Percentiles rank a stretch among this genome's conserved stretches.
Evolutionary conservation across 2,888 invertebrate genomes (phyloP).

Genomic region (Chymomyza amoena): DNA sequence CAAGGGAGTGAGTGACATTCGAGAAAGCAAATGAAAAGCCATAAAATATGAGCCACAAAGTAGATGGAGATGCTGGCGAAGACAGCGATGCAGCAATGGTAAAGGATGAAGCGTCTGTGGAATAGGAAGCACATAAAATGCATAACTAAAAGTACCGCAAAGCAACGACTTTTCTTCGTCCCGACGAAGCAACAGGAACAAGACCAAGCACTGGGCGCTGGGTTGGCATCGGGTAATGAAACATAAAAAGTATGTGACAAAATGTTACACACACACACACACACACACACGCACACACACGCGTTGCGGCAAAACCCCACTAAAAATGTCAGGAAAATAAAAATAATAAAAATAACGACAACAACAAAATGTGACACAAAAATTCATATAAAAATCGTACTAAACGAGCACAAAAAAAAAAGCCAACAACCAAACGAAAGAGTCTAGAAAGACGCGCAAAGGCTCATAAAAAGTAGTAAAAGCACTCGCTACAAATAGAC

Average conservation of each 20-base stretch:
- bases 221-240: slow-evolving; percentile 53
- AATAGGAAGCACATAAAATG: slow-evolving; percentile 39
- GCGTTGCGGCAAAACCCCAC: slow-evolving; percentile 29
- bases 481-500: slow-evolving; percentile 12
- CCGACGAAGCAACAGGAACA: not conserved
- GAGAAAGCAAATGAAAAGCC: slow-evolving; percentile 44
- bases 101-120: slow-evolving; percentile 27
- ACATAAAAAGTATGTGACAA: slow-evolving; percentile 72
- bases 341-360: slow-evolving; percentile 61
- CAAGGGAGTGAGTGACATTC: not conserved
- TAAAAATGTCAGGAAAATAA: slow-evolving; percentile 62
- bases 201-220: not conserved
- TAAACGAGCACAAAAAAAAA: slow-evolving; percentile 24
- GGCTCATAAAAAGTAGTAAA: slow-evolving; percentile 27
- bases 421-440: not conserved
- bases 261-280: slow-evolving; percentile 45
- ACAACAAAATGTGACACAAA: slow-evolving; percentile 56
- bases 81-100: not conserved
- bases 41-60: slow-evolving; percentile 46
- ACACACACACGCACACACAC: slow-evolving; percentile 5
- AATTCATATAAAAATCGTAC: slow-evolving; percentile 55
- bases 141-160: slow-evolving; percentile 9
- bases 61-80: not conserved
- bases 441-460: slow-evolving; percentile 7
- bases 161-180: not conserved